Conservation (phyloP, 2,797 vertebrate genomes). For the Artibeus jamaicensis region DNA sequence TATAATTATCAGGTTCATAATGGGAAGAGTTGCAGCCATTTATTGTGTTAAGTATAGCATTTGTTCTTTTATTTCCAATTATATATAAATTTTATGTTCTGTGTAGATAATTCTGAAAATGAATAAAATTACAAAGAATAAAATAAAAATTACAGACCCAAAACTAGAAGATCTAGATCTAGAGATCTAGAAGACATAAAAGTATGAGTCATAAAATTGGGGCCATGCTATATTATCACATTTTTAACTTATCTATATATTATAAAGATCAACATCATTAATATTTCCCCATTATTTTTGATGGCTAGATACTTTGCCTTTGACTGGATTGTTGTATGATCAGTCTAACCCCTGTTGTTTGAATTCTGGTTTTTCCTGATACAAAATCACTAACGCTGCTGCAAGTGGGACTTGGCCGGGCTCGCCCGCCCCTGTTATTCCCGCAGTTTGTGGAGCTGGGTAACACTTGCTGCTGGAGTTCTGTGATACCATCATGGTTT, state of each 20-base stretch:
- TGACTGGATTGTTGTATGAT: constrained; percentile 6
- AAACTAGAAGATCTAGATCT: too few relatives aligned
- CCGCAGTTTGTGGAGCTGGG: background rate
- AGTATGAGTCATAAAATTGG: background rate
- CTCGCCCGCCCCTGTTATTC: background rate
- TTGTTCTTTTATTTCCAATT: constrained; percentile 12
- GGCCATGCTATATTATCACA: background rate
- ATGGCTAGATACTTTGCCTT: background rate
- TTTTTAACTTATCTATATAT: background rate
- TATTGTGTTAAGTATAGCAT: background rate
- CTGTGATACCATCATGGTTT: background rate
- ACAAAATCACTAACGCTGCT: background rate
- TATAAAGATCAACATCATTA: background rate
- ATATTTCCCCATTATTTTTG: background rate
- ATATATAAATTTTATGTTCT: background rate
- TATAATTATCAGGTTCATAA: background rate
- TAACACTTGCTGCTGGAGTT: background rate
- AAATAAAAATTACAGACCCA: constrained; percentile 13
- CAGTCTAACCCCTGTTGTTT: background rate
- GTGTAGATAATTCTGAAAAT: background rate
- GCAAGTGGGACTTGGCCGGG: background rate
- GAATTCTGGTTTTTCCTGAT: background rate
- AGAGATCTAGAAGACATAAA: background rate
- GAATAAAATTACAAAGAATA: constrained; percentile 3
- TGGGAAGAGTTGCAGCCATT: background rate